Base-by-base conservation (phyloP, 2,888 invertebrate species). In the Aphidius colemani region DNA sequence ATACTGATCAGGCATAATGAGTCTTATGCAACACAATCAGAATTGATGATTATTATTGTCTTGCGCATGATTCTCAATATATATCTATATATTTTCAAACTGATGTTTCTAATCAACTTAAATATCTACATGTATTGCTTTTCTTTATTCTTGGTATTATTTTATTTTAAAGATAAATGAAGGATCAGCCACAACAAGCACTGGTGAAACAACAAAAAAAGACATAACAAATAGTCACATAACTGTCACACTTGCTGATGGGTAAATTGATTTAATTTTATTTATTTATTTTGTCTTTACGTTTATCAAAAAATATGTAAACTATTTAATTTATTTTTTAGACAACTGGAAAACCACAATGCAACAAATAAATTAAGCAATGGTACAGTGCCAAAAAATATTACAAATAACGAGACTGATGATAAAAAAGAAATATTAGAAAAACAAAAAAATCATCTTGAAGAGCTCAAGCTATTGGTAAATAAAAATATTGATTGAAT, bases 141-240 rank as follows among this genome's bases (percentile, higher is more conserved):
- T 30, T 30, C 5, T 30, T 30, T 30, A 30, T n/a, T 49, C 6
- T n/a, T n/a, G 11, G 1, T 49, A 11, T 49, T 13, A 6, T 8
- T 49, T n/a, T 49, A n/a, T 13, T 11, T n/a, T 49, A 13, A n/a
- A 81, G 81, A 78, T 79, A 72, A 78, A 73, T 66, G 80, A 80
- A 63, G 70, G 69, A 77, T 75, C 74, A 56, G 86, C 85, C 75
- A 84, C 84, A 69, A 83, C 84, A 67, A 83, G 82, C 69, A 80
- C 83, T 78, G 75, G 84, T 76, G 76, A 82, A 79, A 74, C 73
- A 64, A 70, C 80, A 75, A 74, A 75, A 66, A 79, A 79, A 73
- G 78, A 80, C 71, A 74, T 75, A 64, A 74, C 80, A 64, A 78
- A 72, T 72, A 78, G 76, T 73, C 79, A 82, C 70, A 80, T 81